These are phyloP conservation scores for Dinomys branickii DNA, from an alignment of 2,113 vertebrate genomes.

Conservation along the genomic window DNA sequence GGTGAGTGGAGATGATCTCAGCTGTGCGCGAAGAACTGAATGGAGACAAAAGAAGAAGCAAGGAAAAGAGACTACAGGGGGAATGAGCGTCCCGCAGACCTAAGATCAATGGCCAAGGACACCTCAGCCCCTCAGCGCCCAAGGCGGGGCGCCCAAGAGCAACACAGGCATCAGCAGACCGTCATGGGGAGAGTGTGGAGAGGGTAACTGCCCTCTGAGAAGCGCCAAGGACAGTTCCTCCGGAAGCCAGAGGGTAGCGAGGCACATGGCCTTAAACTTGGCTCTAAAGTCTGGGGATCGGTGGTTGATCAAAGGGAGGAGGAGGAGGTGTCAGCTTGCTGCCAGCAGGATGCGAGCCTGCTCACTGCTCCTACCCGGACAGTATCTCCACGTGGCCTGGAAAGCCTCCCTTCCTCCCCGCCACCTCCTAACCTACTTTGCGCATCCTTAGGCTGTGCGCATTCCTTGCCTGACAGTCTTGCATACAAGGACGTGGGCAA, in stretches of 20 bases:
- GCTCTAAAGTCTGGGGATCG: not conserved
- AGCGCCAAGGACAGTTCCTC: not conserved
- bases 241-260: not conserved
- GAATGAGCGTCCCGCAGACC: not conserved
- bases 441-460: not conserved
- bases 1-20: not conserved
- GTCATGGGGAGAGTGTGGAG: no score
- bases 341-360: no score
- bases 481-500: no score
- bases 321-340: not conserved
- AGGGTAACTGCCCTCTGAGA: not conserved
- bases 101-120: not conserved
- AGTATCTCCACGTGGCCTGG: not conserved
- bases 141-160: not conserved
- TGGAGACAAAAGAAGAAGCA: not conserved
- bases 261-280: not conserved
- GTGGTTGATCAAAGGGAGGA: not conserved
- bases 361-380: no score
- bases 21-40: not conserved
- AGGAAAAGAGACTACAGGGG: not conserved
- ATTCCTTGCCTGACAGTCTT: not conserved
- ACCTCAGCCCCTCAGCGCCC: not conserved
- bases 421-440: not conserved
- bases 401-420: not conserved
- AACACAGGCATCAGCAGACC: fast-evolving